Conservation (phyloP, 2,113 vertebrate species). For the Dunckerocampus dactyliophorus region DNA sequence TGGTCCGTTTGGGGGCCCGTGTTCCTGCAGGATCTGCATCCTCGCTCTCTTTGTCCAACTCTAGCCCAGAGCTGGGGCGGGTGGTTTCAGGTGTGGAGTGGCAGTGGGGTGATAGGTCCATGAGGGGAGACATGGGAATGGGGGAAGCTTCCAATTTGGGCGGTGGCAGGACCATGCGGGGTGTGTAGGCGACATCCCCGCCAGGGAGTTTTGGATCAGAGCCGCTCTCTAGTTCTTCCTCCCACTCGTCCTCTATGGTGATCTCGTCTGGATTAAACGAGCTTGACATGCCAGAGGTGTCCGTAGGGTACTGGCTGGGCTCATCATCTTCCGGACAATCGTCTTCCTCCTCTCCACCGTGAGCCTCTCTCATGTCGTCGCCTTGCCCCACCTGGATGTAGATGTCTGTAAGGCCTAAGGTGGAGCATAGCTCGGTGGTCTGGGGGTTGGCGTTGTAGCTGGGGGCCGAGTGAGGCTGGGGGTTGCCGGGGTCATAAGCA, state of each 20-base stretch:
- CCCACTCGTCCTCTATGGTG: slow-evolving; percentile 87
- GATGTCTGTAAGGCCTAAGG: slow-evolving; percentile 84
- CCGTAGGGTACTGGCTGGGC: slow-evolving; percentile 85
- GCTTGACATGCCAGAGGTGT: slow-evolving; percentile 80
- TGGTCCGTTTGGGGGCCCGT: slow-evolving; percentile 77
- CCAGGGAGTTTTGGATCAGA: slow-evolving; percentile 70
- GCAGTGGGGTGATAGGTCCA: slow-evolving; percentile 59
- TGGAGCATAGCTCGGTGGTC: slow-evolving; percentile 92
- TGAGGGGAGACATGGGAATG: slow-evolving; percentile 34
- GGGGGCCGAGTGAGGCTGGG: slow-evolving; percentile 68
- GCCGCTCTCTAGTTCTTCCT: slow-evolving; percentile 49
- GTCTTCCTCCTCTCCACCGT: slow-evolving; percentile 66
- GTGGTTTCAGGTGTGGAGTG: slow-evolving; percentile 67
- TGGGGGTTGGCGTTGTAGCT: slow-evolving; percentile 84
- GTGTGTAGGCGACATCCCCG: slow-evolving; percentile 39
- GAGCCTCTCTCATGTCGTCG: slow-evolving; percentile 39
- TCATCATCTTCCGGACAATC: slow-evolving; percentile 81
- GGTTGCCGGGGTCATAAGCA: slow-evolving; percentile 78
- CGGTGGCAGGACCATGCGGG: slow-evolving; percentile 64
- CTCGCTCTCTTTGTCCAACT: slow-evolving; percentile 1
- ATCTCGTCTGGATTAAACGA: slow-evolving; percentile 95
- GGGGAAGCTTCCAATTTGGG: slow-evolving; percentile 64
- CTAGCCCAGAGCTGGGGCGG: slow-evolving; percentile 51
- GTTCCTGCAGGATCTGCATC: slow-evolving; percentile 27
- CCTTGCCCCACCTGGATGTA: slow-evolving; percentile 76